Percentiles rank a stretch among this genome's conserved stretches.
Conservation (phyloP, 1,140 invertebrate genomes). For the Lepidotrigona ventralis region DNA sequence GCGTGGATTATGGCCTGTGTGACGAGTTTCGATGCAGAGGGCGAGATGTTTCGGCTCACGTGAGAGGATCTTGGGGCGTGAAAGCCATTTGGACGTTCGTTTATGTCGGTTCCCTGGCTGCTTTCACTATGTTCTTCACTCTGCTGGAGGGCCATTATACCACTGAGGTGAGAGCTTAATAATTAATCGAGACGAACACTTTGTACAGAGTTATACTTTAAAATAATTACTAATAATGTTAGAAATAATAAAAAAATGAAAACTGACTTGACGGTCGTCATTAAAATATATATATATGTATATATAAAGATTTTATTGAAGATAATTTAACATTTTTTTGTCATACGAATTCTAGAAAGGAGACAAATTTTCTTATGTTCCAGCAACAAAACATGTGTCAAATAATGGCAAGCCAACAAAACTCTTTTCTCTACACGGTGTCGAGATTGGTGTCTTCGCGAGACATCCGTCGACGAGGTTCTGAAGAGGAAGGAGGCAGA, state of each 20-base stretch:
- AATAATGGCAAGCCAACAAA: constrained; percentile 71
- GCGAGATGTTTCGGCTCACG: constrained; percentile 74
- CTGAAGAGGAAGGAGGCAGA: constrained; percentile 74
- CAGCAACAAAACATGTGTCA: constrained; percentile 74
- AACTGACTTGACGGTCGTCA: no score
- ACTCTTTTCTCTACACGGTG: constrained; percentile 79
- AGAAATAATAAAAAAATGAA: no score
- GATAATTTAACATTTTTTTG: no score
- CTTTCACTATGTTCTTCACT: constrained; percentile 81
- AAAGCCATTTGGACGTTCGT: constrained; percentile 82
- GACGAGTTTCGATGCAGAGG: constrained; percentile 83
- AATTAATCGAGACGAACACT: neutral
- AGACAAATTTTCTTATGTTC: constrained; percentile 15
- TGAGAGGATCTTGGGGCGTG: constrained; percentile 79
- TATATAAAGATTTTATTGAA: no score
- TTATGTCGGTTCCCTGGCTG: constrained; percentile 80
- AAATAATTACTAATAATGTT: no score
- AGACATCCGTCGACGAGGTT: constrained; percentile 72
- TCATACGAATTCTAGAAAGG: neutral
- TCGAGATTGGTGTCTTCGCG: constrained; percentile 78
- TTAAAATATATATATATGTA: no score
- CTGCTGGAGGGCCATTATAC: constrained; percentile 78
- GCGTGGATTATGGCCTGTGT: constrained; percentile 83
- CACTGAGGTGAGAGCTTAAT: constrained; percentile 61
- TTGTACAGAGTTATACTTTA: no score